These are phyloP conservation scores for Archivesica marissinica DNA, from an alignment of 1,140 invertebrate genomes.

Conservation along the genomic window DNA sequence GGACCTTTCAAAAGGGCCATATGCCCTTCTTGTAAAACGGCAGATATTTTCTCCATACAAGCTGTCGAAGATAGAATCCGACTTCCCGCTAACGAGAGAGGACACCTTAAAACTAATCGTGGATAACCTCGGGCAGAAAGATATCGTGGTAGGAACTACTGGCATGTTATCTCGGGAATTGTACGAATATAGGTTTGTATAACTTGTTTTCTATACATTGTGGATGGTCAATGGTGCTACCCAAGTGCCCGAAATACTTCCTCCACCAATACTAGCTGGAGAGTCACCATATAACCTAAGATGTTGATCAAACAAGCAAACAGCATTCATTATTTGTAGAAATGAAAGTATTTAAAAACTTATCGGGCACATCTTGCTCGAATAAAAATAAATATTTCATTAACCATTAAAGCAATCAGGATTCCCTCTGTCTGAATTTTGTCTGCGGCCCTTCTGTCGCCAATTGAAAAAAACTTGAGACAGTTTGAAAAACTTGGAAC, in stretches of 20 bases:
- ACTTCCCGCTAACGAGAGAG: constrained; percentile 81
- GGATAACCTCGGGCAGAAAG: constrained; percentile 77
- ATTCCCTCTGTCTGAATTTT: too few species aligned
- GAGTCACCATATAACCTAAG: too few species aligned
- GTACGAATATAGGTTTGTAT: constrained; percentile 81
- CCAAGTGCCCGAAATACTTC: background rate
- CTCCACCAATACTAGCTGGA: too few species aligned
- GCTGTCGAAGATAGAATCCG: constrained; percentile 69
- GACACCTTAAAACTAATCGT: constrained; percentile 79
- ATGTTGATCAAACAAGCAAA: too few species aligned
- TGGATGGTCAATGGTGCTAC: background rate
- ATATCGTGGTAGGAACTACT: constrained; percentile 84
- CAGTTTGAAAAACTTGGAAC: too few species aligned
- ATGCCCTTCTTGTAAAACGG: constrained; percentile 83
- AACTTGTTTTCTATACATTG: background rate
- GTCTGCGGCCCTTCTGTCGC: too few species aligned
- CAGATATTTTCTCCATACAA: constrained; percentile 85
- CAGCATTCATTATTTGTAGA: too few species aligned
- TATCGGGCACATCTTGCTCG: too few species aligned
- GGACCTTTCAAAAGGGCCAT: constrained; percentile 82
- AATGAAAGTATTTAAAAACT: too few species aligned
- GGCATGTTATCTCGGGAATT: constrained; percentile 84
- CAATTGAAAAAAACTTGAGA: too few species aligned
- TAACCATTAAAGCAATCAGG: too few species aligned
- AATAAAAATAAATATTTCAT: too few species aligned